Evolutionary conservation across 2,113 vertebrate species (phyloP).

Genomic region (Osmerus eperlanus): DNA sequence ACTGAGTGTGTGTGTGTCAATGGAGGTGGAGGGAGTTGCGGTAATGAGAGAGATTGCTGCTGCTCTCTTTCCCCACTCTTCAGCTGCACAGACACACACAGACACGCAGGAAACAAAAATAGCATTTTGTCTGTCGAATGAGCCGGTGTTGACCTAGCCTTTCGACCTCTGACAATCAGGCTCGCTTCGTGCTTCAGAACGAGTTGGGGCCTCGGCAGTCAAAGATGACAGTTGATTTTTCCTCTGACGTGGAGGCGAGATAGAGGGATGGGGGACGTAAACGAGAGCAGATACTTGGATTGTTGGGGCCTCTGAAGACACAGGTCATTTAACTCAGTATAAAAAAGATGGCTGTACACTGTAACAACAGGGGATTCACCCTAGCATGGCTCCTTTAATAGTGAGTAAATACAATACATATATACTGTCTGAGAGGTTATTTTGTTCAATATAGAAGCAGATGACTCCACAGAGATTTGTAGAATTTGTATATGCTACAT

Average conservation of each 20-base stretch:
- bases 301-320: slow-evolving; percentile 38
- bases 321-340: slow-evolving; percentile 32
- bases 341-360: neutral
- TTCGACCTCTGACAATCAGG: slow-evolving; percentile 97
- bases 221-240: slow-evolving; percentile 80
- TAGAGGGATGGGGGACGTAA: slow-evolving; percentile 53
- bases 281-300: slow-evolving; percentile 13
- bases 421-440: too few relatives aligned
- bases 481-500: too few relatives aligned
- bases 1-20: neutral
- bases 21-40: slow-evolving; percentile 55
- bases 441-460: too few relatives aligned
- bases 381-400: too few relatives aligned
- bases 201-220: slow-evolving; percentile 54
- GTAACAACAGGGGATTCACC: too few relatives aligned
- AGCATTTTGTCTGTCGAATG: slow-evolving; percentile 90
- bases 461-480: too few relatives aligned
- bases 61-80: slow-evolving; percentile 74
- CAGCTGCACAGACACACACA: slow-evolving; percentile 61
- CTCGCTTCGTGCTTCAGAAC: slow-evolving; percentile 85
- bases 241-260: slow-evolving; percentile 60
- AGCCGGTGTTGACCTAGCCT: slow-evolving; percentile 89
- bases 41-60: slow-evolving; percentile 65
- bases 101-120: slow-evolving; percentile 88
- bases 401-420: too few relatives aligned